These are phyloP conservation scores for Heliconius ethilla DNA, from an alignment of 2,888 invertebrate genomes.

Conservation along the genomic window DNA sequence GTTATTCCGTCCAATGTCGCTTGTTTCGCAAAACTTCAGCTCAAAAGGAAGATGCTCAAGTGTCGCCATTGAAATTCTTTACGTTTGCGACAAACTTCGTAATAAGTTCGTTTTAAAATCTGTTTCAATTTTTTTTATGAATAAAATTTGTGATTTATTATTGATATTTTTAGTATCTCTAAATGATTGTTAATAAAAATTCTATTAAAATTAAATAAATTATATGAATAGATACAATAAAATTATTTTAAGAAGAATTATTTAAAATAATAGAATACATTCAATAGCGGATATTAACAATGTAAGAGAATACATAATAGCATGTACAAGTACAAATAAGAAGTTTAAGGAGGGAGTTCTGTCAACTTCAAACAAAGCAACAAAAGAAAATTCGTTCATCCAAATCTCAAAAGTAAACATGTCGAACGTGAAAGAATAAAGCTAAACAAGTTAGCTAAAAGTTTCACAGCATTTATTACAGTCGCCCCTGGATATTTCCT, in stretches of 20 bases:
- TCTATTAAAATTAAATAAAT: too few species aligned
- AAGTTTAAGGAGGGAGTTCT: constrained; percentile 38
- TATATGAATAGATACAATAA: not conserved
- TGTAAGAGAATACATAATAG: constrained; percentile 22
- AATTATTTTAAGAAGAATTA: not conserved
- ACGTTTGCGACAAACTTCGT: constrained; percentile 44
- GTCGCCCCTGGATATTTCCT: constrained; percentile 50
- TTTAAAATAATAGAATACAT: not conserved
- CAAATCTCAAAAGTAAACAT: constrained; percentile 70
- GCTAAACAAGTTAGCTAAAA: constrained; percentile 68
- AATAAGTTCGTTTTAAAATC: constrained; percentile 45
- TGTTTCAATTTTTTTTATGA: constrained; percentile 32
- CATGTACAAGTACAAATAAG: constrained; percentile 30
- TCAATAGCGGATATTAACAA: constrained; percentile 19
- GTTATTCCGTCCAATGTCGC: constrained; percentile 56
- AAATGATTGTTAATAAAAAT: not conserved
- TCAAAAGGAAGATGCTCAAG: constrained; percentile 46
- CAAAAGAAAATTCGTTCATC: constrained; percentile 43
- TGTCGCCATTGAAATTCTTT: constrained; percentile 47
- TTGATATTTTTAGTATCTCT: not conserved
- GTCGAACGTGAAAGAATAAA: constrained; percentile 58
- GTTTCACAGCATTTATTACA: constrained; percentile 72
- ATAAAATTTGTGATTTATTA: not conserved
- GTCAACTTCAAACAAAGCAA: constrained; percentile 44
- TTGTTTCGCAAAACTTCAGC: constrained; percentile 48